Conservation (phyloP, 53 echinoderm and acorn worm species). For the Paelopatides confundens region DNA sequence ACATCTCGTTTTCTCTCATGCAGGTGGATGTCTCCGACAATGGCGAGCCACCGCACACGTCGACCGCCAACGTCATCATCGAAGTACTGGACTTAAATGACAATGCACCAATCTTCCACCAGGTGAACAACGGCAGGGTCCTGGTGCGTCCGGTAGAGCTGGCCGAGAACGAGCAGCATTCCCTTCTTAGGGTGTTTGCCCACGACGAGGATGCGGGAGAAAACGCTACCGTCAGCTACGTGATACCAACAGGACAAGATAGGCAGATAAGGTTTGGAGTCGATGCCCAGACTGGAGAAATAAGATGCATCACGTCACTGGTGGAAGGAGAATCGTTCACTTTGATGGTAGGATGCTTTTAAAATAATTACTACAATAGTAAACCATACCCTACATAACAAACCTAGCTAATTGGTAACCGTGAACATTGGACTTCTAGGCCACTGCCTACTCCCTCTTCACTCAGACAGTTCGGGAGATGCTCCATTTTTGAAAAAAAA, state of each 20-base stretch:
- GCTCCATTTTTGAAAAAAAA: too few species aligned
- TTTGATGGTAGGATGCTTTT: conserved; percentile 76
- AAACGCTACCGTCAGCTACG: conserved; percentile 88
- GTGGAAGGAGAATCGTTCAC: conserved; percentile 68
- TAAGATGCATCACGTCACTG: conserved; percentile 75
- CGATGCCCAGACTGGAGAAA: conserved; percentile 80
- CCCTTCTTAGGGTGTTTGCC: conserved; percentile 76
- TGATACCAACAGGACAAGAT: conserved; percentile 63
- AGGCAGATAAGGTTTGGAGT: conserved; percentile 79
- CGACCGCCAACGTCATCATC: conserved; percentile 79
- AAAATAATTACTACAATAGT: too few species aligned
- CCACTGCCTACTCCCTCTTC: too few species aligned
- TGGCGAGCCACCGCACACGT: conserved; percentile 73
- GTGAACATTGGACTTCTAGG: too few species aligned
- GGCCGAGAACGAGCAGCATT: conserved; percentile 49
- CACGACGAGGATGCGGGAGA: conserved; percentile 82
- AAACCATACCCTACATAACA: too few species aligned
- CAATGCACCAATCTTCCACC: conserved; percentile 83
- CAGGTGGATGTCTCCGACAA: conserved; percentile 92
- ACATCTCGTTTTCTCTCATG: neutral
- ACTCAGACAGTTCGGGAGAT: too few species aligned
- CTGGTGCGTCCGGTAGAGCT: conserved; percentile 66
- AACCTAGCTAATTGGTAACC: too few species aligned
- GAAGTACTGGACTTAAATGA: conserved; percentile 85
- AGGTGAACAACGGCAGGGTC: conserved; percentile 41